These are phyloP conservation scores for Ricordea florida DNA, from an alignment of 92 coral and sea anemone genomes.

Conservation along the genomic window DNA sequence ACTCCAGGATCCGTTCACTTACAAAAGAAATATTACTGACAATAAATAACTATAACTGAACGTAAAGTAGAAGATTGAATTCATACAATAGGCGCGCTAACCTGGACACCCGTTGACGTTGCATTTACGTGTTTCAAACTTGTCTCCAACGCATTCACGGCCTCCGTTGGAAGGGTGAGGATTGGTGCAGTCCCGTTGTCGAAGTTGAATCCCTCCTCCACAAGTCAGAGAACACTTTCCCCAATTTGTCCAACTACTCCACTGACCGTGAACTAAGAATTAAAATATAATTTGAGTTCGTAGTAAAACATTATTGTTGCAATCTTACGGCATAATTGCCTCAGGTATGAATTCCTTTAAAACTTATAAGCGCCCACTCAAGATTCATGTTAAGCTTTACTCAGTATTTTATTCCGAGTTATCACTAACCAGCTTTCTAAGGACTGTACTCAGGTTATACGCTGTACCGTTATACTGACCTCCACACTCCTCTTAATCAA, in stretches of 20 bases:
- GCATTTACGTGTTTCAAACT: neutral
- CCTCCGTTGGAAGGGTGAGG: conserved; percentile 25
- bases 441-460: neutral
- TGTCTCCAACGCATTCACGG: conserved; percentile 10
- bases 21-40: neutral
- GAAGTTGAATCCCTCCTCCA: conserved; percentile 24
- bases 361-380: too few relatives aligned
- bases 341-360: neutral
- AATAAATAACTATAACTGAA: neutral
- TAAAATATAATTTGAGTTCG: neutral
- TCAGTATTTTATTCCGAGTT: too few relatives aligned
- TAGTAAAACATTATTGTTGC: neutral
- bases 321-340: neutral
- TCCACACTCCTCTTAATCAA: neutral
- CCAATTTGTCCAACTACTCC: conserved; percentile 27
- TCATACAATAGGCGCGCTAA: neutral
- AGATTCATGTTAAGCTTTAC: too few relatives aligned
- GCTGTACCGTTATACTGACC: neutral
- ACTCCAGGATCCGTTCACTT: conserved; percentile 38
- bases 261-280: conserved; percentile 19
- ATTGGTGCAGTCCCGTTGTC: conserved; percentile 17
- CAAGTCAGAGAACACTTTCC: conserved; percentile 28
- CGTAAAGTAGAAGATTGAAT: too few relatives aligned
- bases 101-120: conserved; percentile 24
- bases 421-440: neutral